Percentiles rank a stretch among this genome's conserved stretches.
These are phyloP conservation scores for Tragelaphus scriptus DNA, from an alignment of 2,113 vertebrate genomes.

Conservation along the genomic window DNA sequence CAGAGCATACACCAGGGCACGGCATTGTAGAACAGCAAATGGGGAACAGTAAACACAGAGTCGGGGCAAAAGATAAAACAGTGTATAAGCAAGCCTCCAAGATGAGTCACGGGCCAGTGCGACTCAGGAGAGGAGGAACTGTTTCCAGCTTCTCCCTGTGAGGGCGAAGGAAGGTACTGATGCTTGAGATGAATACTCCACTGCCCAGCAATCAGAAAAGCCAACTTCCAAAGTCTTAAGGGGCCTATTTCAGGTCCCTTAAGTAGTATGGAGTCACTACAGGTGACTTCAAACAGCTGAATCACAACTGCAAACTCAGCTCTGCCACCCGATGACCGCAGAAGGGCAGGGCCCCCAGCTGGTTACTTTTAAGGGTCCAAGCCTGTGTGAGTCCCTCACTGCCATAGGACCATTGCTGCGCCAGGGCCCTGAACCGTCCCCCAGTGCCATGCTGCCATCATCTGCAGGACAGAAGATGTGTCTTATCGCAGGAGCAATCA, in stretches of 20 bases:
- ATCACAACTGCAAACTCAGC: constrained; percentile 66
- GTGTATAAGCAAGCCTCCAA: not conserved
- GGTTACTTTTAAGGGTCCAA: constrained; percentile 64
- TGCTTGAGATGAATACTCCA: not conserved
- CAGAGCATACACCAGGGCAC: too few relatives aligned
- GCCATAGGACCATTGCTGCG: constrained; percentile 18
- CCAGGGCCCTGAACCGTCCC: not conserved
- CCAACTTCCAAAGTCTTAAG: constrained; percentile 70
- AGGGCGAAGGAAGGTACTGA: rapidly evolving
- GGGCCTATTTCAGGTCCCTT: constrained; percentile 77
- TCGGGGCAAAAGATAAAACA: not conserved
- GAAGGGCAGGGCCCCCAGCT: constrained; percentile 78
- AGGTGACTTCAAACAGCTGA: constrained; percentile 56
- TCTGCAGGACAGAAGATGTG: not conserved
- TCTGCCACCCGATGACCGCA: constrained; percentile 66
- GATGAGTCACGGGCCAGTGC: not conserved
- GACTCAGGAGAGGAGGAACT: not conserved
- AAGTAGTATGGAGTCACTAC: constrained; percentile 66
- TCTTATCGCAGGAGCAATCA: too few relatives aligned
- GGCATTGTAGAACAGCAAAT: too few relatives aligned
- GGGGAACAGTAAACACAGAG: not conserved
- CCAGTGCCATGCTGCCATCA: not conserved
- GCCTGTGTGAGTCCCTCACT: constrained; percentile 59
- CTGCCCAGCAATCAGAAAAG: constrained; percentile 56
- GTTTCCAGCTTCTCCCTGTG: not conserved